These are phyloP conservation scores for Bombus vancouverensis DNA, from an alignment of 1,140 invertebrate genomes.

Conservation along the genomic window DNA sequence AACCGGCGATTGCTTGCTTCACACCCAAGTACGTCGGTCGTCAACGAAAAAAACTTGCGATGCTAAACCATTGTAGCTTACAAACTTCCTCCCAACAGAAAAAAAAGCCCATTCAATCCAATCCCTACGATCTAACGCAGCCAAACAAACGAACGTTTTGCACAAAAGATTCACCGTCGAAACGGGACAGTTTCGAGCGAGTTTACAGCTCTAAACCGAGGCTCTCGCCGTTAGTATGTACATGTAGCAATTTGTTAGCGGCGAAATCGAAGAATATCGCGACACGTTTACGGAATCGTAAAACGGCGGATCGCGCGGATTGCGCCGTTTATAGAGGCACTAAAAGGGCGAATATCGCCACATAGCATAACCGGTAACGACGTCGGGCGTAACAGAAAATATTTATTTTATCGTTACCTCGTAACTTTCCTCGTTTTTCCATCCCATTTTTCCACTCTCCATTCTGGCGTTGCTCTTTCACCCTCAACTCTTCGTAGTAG, in stretches of 20 bases:
- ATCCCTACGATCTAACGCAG: neutral
- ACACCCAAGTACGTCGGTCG: neutral
- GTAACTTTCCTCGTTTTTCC: constrained; percentile 1
- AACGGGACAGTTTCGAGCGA: neutral
- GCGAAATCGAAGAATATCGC: constrained; percentile 18
- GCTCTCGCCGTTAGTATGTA: neutral
- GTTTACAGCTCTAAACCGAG: neutral
- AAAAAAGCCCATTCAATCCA: neutral
- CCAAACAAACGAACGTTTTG: neutral
- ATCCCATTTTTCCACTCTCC: too few species aligned
- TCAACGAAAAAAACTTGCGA: neutral
- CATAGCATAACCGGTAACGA: constrained; percentile 7
- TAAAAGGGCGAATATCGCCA: constrained; percentile 4
- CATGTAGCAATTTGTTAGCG: constrained; percentile 12
- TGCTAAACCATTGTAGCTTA: neutral
- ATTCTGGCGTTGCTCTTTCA: neutral
- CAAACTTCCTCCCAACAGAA: neutral
- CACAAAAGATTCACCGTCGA: neutral
- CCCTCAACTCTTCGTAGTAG: neutral
- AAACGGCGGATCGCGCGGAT: constrained; percentile 18
- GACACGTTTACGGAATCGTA: constrained; percentile 33
- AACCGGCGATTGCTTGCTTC: neutral
- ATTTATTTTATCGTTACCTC: constrained; percentile 25
- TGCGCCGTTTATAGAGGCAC: constrained; percentile 24
- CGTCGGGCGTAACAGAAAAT: constrained; percentile 23